phyloP scores from a whole-genome alignment of 37 sponge, comb jelly and placozoan genomes.

The Sycon ciliatum region DNA sequence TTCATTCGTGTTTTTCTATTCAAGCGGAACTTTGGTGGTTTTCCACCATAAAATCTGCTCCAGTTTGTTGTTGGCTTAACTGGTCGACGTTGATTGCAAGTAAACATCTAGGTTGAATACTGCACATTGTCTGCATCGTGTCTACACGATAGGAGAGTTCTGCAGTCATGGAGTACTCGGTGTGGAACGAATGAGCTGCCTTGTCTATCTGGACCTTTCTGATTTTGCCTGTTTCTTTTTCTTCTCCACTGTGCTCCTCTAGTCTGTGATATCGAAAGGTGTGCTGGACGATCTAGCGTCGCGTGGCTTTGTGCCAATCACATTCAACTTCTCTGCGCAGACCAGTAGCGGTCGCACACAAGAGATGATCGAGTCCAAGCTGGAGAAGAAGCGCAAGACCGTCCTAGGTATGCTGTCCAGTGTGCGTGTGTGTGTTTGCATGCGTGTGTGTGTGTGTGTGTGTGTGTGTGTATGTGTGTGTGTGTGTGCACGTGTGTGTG shows the following conservation, averaged over 20 bases:
- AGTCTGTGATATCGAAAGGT: conserved; percentile 92
- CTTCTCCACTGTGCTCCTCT: no score
- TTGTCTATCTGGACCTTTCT: neutral
- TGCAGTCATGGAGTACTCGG: neutral
- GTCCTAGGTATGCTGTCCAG: conserved; percentile 53
- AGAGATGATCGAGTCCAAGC: conserved; percentile 92
- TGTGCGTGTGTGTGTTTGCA: conserved; percentile 16
- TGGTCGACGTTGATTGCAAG: no score
- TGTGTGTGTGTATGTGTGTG: conserved; percentile 1
- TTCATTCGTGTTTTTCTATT: no score
- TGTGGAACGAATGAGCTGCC: neutral
- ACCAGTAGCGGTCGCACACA: conserved; percentile 88
- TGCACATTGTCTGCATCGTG: no score
- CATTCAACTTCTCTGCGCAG: conserved; percentile 97
- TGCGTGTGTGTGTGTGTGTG: neutral
- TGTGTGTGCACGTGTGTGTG: conserved; percentile 13
- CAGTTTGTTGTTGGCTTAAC: no score
- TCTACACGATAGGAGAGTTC: no score
- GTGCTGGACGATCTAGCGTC: conserved; percentile 58
- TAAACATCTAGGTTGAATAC: no score
- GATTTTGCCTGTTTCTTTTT: conserved; percentile 12
- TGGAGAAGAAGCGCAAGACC: conserved; percentile 95
- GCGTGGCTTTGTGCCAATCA: conserved; percentile 53
- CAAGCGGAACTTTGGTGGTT: no score
- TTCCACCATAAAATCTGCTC: no score